Percentiles rank a stretch among this genome's conserved stretches.
These are phyloP conservation scores for Anguilla pacifica DNA, from an alignment of 2,797 vertebrate species.

Conservation along the genomic window DNA sequence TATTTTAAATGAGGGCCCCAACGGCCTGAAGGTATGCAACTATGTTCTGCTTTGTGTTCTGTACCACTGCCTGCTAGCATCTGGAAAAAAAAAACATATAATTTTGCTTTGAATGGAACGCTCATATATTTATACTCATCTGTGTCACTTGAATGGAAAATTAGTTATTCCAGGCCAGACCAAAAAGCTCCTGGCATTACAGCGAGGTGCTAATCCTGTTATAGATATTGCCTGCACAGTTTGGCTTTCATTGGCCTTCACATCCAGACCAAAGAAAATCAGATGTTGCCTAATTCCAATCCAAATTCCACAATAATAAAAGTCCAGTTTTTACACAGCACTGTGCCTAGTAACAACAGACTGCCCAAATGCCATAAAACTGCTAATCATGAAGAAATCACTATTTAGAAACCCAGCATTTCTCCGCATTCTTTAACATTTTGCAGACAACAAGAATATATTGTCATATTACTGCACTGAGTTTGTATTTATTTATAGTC, in stretches of 20 bases:
- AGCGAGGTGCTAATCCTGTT: neutral
- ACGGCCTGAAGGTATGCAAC: slow-evolving; percentile 18
- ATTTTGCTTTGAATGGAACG: neutral
- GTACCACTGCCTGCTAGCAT: neutral
- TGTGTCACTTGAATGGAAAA: neutral
- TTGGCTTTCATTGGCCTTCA: neutral
- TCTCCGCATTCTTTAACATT: neutral
- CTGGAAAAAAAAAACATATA: slow-evolving; percentile 21
- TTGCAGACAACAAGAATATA: neutral
- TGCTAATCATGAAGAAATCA: neutral
- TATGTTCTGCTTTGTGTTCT: neutral
- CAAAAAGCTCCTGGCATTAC: slow-evolving; percentile 1
- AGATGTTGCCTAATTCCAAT: neutral
- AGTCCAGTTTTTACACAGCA: neutral
- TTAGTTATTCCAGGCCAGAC: neutral
- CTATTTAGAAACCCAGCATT: neutral
- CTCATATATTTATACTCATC: neutral
- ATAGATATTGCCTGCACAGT: slow-evolving; percentile 1
- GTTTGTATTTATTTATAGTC: neutral
- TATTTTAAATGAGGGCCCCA: slow-evolving; percentile 27
- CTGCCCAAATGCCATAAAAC: neutral
- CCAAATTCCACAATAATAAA: neutral
- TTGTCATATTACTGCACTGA: neutral
- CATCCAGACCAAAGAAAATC: neutral
- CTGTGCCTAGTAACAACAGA: neutral